Evolutionary conservation across 2,113 vertebrate species (phyloP).

Genomic region (Calidris pygmaea): DNA sequence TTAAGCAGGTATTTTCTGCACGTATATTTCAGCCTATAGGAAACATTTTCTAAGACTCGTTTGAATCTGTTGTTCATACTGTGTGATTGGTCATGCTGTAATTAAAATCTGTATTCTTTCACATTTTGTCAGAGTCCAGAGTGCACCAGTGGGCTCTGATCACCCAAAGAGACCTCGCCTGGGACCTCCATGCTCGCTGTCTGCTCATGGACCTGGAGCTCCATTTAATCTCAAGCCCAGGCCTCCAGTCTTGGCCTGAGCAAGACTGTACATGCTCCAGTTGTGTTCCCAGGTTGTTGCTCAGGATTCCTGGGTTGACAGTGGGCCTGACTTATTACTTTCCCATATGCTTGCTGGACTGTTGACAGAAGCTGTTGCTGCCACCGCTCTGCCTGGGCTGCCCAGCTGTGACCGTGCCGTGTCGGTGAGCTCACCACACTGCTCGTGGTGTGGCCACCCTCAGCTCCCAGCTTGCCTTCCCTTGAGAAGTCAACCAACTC

Average conservation of each 20-base stretch:
- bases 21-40: background rate
- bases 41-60: background rate
- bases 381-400: background rate
- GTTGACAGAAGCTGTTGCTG: background rate
- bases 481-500: background rate
- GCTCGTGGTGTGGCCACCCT: background rate
- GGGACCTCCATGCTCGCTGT: background rate
- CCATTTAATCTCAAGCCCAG: background rate
- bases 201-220: background rate
- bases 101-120: background rate
- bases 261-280: background rate
- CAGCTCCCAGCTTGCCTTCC: background rate
- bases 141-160: background rate
- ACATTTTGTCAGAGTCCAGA: background rate
- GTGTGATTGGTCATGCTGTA: background rate
- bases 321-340: background rate
- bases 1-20: conserved; percentile 33
- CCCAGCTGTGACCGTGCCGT: background rate
- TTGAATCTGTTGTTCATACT: background rate
- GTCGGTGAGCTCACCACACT: background rate
- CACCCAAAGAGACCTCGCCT: background rate
- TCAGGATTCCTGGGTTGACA: background rate
- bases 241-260: background rate
- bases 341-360: background rate
- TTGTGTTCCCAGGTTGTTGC: background rate